Conservation (phyloP, 2,113 vertebrate species). For the Holacanthus passer region DNA sequence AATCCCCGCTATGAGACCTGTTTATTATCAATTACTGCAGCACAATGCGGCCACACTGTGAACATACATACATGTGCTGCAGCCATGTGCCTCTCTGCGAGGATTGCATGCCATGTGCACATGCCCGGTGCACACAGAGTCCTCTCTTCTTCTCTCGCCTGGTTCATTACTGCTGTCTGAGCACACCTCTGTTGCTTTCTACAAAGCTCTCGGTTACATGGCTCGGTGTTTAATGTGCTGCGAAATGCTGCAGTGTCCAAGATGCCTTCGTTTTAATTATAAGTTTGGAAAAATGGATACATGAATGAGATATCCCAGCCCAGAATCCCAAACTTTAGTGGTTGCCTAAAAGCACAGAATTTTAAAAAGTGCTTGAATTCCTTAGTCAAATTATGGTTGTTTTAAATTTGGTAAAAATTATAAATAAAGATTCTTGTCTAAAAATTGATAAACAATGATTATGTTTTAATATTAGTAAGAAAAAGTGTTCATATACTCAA, state of each 20-base stretch:
- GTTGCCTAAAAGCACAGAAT: neutral
- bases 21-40: slow-evolving; percentile 77
- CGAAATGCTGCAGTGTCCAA: slow-evolving; percentile 7
- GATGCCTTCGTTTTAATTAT: slow-evolving; percentile 11
- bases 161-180: slow-evolving; percentile 50
- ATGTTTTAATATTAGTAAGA: neutral
- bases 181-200: slow-evolving; percentile 40
- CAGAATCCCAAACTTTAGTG: neutral
- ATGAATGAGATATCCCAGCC: neutral
- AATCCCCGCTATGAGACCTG: slow-evolving; percentile 70
- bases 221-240: slow-evolving; percentile 32
- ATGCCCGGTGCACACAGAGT: slow-evolving; percentile 33
- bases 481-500: neutral
- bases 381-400: neutral
- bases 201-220: slow-evolving; percentile 17
- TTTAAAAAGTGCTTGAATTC: neutral
- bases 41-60: slow-evolving; percentile 67
- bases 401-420: neutral
- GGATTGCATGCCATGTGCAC: slow-evolving; percentile 54
- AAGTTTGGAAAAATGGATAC: neutral
- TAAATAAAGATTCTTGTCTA: neutral
- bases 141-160: slow-evolving; percentile 46
- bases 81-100: slow-evolving; percentile 57
- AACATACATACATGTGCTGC: slow-evolving; percentile 62
- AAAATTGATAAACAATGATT: no score